Evolutionary conservation across 2,888 invertebrate genomes (phyloP).

Genomic region (Patella ulyssiponensis): DNA sequence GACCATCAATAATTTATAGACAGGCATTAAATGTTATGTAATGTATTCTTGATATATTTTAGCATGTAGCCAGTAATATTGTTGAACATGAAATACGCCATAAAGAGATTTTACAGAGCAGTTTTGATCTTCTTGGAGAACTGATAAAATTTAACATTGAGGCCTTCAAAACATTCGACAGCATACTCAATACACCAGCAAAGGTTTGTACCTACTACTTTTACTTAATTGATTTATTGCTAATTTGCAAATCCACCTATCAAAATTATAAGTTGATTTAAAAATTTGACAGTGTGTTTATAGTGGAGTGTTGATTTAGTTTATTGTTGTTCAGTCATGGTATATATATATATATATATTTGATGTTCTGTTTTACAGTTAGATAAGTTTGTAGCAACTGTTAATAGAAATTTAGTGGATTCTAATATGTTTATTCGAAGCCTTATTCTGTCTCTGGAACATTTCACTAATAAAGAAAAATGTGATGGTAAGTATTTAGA

Average conservation of each 20-base stretch:
- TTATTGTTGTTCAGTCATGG: no score
- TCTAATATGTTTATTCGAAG: constrained; percentile 74
- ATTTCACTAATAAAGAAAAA: constrained; percentile 60
- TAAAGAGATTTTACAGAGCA: constrained; percentile 73
- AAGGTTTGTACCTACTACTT: constrained; percentile 52
- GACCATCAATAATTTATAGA: no score
- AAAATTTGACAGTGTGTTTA: no score
- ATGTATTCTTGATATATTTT: constrained; percentile 26
- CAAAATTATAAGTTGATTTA: no score
- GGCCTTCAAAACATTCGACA: constrained; percentile 71
- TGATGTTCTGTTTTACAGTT: constrained; percentile 52
- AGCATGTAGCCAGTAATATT: constrained; percentile 72
- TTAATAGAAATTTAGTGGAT: constrained; percentile 72
- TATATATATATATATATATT: no score
- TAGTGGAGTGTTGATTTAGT: no score
- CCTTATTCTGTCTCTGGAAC: constrained; percentile 71
- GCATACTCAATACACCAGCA: constrained; percentile 63
- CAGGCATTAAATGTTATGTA: no score
- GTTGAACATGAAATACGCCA: constrained; percentile 70
- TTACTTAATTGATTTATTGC: neutral
- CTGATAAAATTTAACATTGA: constrained; percentile 73
- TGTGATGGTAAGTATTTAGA: constrained; percentile 20
- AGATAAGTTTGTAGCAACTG: constrained; percentile 67
- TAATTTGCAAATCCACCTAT: no score
- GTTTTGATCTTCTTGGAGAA: constrained; percentile 73